Conservation (phyloP, 2,888 invertebrate species). For the Andrena haemorrhoa region DNA sequence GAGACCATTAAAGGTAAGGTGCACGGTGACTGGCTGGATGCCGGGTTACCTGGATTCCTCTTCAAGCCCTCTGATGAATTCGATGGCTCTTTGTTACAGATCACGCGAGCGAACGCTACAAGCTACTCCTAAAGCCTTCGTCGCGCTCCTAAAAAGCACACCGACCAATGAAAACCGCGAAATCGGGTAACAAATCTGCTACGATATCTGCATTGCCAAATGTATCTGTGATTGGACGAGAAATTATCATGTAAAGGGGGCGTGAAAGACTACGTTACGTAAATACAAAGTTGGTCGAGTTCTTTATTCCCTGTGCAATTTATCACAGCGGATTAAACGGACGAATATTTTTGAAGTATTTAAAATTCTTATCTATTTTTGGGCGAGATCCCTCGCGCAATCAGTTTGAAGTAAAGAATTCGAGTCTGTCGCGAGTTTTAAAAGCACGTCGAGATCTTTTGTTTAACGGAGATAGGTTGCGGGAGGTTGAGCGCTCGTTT, state of each 20-base stretch:
- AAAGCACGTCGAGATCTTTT: neutral
- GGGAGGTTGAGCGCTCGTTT: neutral
- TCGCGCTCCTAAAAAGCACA: constrained; percentile 64
- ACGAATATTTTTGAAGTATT: constrained; percentile 9
- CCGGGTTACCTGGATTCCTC: neutral
- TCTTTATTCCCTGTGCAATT: constrained; percentile 7
- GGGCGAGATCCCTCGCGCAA: neutral
- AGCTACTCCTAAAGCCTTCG: constrained; percentile 79
- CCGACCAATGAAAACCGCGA: constrained; percentile 15
- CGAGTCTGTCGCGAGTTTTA: neutral
- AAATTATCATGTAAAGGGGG: constrained; percentile 6
- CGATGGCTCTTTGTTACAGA: constrained; percentile 69
- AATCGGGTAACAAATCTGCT: constrained; percentile 15
- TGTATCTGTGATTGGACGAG: constrained; percentile 43
- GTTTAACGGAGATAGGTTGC: neutral
- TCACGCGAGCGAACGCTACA: constrained; percentile 79
- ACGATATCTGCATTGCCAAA: constrained; percentile 38
- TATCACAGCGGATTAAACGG: neutral
- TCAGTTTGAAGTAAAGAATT: neutral
- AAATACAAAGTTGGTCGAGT: neutral
- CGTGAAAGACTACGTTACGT: neutral
- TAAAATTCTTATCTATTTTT: neutral
- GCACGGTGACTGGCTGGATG: neutral
- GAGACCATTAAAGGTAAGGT: constrained; percentile 86
- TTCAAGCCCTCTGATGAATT: neutral